Evolutionary conservation across 2,888 invertebrate genomes (phyloP).

Genomic region (Sphecodes monilicornis): DNA sequence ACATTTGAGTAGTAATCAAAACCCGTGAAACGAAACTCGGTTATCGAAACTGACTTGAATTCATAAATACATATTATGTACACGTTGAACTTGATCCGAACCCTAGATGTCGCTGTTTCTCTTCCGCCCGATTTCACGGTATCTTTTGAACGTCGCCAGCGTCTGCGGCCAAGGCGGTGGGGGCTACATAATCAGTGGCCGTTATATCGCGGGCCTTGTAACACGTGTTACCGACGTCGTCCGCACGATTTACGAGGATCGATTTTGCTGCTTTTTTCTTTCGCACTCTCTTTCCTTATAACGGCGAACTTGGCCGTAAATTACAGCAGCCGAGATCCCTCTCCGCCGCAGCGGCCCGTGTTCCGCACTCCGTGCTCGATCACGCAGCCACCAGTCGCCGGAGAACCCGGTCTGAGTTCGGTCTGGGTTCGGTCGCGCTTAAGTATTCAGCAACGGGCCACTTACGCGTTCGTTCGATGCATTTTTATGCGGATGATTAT

Average conservation of each 20-base stretch:
- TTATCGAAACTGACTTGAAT: too few relatives aligned
- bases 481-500: slow-evolving; percentile 71
- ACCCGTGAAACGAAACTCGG: too few relatives aligned
- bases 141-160: slow-evolving; percentile 31
- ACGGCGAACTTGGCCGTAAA: slow-evolving; percentile 67
- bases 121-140: slow-evolving; percentile 9
- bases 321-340: slow-evolving; percentile 42
- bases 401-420: slow-evolving; percentile 10
- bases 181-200: slow-evolving; percentile 60
- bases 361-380: neutral
- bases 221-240: slow-evolving; percentile 70
- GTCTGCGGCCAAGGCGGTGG: slow-evolving; percentile 35
- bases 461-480: slow-evolving; percentile 71
- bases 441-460: slow-evolving; percentile 70
- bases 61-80: too few relatives aligned
- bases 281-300: slow-evolving; percentile 40
- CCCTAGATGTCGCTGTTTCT: neutral
- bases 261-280: slow-evolving; percentile 55
- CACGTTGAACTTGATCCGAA: too few relatives aligned
- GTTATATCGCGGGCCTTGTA: slow-evolving; percentile 63
- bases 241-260: slow-evolving; percentile 66
- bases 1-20: too few relatives aligned
- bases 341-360: slow-evolving; percentile 16
- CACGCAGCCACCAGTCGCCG: slow-evolving; percentile 5
- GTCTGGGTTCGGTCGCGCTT: slow-evolving; percentile 48